A percentile compares a stretch with the other conserved stretches of the same genome.
phyloP scores from a whole-genome alignment of 2,888 invertebrate species.

The Pelosia muscerda region DNA sequence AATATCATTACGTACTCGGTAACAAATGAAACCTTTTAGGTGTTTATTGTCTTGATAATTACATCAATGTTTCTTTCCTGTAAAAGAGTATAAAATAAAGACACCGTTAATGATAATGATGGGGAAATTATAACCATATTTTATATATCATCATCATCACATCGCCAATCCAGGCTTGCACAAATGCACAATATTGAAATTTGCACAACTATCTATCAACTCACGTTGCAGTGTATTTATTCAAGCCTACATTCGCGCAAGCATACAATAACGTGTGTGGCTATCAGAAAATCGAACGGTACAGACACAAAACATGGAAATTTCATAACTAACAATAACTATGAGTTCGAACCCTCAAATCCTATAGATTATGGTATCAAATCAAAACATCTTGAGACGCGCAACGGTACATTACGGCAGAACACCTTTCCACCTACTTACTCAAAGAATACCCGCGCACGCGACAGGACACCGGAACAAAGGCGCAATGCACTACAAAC shows the following conservation, averaged over 20 bases:
- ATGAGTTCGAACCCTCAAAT: slow-evolving; percentile 47
- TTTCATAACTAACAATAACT: slow-evolving; percentile 37
- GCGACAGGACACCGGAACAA: slow-evolving; percentile 83
- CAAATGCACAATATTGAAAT: too few species aligned
- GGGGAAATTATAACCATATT: too few species aligned
- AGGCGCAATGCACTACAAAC: slow-evolving; percentile 79
- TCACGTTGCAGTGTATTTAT: too few species aligned
- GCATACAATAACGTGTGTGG: too few species aligned
- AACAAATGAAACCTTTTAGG: not conserved
- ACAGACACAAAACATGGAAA: not conserved
- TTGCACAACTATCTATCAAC: too few species aligned
- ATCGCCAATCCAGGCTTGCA: too few species aligned
- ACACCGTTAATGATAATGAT: not conserved
- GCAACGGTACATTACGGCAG: slow-evolving; percentile 72
- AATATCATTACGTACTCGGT: slow-evolving; percentile 13
- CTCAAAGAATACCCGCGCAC: slow-evolving; percentile 73
- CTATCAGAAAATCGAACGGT: not conserved
- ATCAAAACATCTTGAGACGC: slow-evolving; percentile 80
- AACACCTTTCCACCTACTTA: slow-evolving; percentile 85
- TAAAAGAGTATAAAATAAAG: not conserved
- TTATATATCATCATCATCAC: too few species aligned
- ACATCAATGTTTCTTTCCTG: not conserved
- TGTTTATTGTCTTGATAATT: not conserved
- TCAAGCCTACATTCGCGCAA: too few species aligned
- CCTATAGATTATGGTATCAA: slow-evolving; percentile 52